Conservation (phyloP, 2,888 invertebrate genomes). For the Malthinus flaveolus region DNA sequence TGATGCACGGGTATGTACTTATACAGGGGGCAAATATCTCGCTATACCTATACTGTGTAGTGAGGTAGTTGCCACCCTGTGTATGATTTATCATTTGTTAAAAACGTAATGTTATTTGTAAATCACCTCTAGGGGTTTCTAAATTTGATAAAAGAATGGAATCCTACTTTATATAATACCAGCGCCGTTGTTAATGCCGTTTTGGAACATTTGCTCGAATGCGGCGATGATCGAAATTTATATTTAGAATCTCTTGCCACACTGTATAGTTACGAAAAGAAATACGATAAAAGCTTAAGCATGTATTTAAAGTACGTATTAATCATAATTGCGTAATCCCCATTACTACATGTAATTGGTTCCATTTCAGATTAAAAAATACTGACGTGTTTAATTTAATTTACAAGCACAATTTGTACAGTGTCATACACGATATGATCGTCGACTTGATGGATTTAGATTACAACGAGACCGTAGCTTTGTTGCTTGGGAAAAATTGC, state of each 20-base stretch:
- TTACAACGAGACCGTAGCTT: slow-evolving; percentile 75
- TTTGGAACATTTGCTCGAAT: slow-evolving; percentile 73
- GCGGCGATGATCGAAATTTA: slow-evolving; percentile 70
- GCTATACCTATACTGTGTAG: too few species aligned
- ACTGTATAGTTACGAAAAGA: slow-evolving; percentile 82
- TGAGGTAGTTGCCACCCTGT: too few species aligned
- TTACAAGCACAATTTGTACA: slow-evolving; percentile 78
- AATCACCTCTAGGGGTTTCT: slow-evolving; percentile 75
- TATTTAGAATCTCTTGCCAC: slow-evolving; percentile 87
- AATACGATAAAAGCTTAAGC: slow-evolving; percentile 89
- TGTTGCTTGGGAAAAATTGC: slow-evolving; percentile 75
- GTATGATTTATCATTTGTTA: too few species aligned
- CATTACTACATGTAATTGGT: neutral
- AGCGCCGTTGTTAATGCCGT: slow-evolving; percentile 85
- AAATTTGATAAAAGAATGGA: slow-evolving; percentile 86
- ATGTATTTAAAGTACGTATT: slow-evolving; percentile 79
- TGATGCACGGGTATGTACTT: slow-evolving; percentile 66
- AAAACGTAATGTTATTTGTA: neutral
- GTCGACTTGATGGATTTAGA: slow-evolving; percentile 88
- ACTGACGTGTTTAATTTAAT: slow-evolving; percentile 90
- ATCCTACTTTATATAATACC: slow-evolving; percentile 79
- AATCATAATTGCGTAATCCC: too few species aligned
- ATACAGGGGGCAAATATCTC: too few species aligned
- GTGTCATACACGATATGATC: slow-evolving; percentile 83
- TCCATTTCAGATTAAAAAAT: slow-evolving; percentile 69